These are phyloP conservation scores for Zelleria hepariella DNA, from an alignment of 2,888 invertebrate genomes.

Conservation along the genomic window DNA sequence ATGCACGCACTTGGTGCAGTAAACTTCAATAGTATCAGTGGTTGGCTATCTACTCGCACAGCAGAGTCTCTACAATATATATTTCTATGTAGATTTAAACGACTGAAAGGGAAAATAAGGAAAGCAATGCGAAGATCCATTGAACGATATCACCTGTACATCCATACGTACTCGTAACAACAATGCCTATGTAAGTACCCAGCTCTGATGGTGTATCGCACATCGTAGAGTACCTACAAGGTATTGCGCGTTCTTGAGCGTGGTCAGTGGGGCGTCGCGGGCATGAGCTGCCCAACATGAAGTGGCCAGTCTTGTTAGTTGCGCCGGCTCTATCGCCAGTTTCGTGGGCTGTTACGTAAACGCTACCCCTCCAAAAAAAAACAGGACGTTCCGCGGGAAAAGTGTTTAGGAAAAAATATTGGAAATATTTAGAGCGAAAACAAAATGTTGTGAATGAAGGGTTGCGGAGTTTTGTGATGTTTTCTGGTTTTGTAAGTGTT, in stretches of 20 bases:
- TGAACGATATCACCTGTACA: too few species aligned
- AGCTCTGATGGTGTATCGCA: conserved; percentile 40
- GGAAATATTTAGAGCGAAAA: too few species aligned
- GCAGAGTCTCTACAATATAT: too few species aligned
- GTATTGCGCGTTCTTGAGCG: conserved; percentile 36
- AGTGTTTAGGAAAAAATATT: conserved; percentile 7
- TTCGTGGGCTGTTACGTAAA: background rate
- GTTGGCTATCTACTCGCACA: too few species aligned
- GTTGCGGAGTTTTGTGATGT: background rate
- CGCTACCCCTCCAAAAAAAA: background rate
- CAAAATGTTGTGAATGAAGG: background rate
- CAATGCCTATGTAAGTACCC: conserved; percentile 39
- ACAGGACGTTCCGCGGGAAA: conserved; percentile 14
- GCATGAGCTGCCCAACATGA: conserved; percentile 21
- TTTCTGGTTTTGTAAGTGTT: background rate
- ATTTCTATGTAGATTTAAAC: too few species aligned
- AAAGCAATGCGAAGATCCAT: too few species aligned
- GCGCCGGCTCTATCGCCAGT: conserved; percentile 14
- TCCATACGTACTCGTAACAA: conserved; percentile 37
- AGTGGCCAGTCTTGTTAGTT: conserved; percentile 33
- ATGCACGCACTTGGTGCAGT: too few species aligned
- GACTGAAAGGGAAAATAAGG: too few species aligned
- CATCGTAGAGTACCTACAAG: conserved; percentile 8
- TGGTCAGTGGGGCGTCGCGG: conserved; percentile 49
- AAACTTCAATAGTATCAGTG: too few species aligned